Evolutionary conservation across 2,888 invertebrate species (phyloP).

Genomic region (Tromatobia lineatoria): DNA sequence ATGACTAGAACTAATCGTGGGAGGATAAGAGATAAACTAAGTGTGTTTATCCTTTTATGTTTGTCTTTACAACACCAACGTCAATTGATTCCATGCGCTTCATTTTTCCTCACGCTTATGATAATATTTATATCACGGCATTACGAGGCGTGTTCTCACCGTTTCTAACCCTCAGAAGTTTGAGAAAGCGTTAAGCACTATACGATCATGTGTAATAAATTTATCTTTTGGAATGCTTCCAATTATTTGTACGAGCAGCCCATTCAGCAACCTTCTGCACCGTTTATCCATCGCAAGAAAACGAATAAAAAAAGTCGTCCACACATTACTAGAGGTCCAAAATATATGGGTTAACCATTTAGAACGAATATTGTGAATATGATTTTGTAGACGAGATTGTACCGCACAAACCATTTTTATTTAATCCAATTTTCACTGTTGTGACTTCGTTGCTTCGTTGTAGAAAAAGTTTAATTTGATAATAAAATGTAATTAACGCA

Average conservation of each 20-base stretch:
- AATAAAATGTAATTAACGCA: too few species aligned
- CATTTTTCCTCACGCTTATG: not conserved
- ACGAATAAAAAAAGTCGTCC: not conserved
- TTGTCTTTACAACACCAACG: not conserved
- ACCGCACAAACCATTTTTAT: too few species aligned
- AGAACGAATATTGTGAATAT: too few species aligned
- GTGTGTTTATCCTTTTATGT: not conserved
- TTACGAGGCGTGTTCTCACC: not conserved
- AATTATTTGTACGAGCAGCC: conserved; percentile 20
- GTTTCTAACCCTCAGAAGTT: not conserved
- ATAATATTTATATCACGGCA: not conserved
- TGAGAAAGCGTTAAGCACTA: not conserved
- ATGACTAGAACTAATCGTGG: not conserved
- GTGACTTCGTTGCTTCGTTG: too few species aligned
- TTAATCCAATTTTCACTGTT: too few species aligned
- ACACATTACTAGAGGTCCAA: not conserved
- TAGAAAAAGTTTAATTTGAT: too few species aligned
- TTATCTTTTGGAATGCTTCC: conserved; percentile 39
- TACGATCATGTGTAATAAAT: conserved; percentile 48
- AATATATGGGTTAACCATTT: not conserved
- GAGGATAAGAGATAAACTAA: not conserved
- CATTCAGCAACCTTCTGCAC: not conserved
- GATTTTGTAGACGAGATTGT: too few species aligned
- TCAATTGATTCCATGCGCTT: not conserved
- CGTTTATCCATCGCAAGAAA: not conserved